These are phyloP conservation scores for Colossoma macropomum DNA, from an alignment of 2,113 vertebrate genomes.

Conservation along the genomic window DNA sequence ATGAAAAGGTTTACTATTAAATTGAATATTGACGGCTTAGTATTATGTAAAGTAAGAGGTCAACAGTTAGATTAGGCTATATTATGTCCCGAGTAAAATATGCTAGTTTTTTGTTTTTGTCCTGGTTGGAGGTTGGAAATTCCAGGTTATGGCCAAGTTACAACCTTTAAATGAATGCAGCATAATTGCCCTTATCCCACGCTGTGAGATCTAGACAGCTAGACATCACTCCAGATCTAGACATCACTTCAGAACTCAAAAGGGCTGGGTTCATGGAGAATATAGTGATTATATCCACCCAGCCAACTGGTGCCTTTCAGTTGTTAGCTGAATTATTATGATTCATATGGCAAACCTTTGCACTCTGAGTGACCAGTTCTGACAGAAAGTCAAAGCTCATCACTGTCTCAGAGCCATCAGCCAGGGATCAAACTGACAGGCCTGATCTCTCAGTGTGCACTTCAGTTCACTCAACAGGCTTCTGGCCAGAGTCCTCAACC, in stretches of 20 bases:
- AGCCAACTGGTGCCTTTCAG: constrained; percentile 1
- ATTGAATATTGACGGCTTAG: too few species aligned
- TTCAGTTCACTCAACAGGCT: constrained; percentile 12
- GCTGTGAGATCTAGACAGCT: too few species aligned
- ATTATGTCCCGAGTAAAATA: too few species aligned
- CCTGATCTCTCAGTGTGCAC: background rate
- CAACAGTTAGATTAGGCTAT: too few species aligned
- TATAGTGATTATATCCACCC: background rate
- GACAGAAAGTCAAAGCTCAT: constrained; percentile 1
- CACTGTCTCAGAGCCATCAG: constrained; percentile 22
- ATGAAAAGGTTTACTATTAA: too few species aligned
- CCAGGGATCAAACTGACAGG: constrained; percentile 19
- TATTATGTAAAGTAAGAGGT: too few species aligned
- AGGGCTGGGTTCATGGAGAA: background rate
- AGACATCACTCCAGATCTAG: too few species aligned
- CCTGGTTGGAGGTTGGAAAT: too few species aligned
- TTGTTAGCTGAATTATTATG: constrained; percentile 4
- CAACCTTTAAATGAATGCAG: too few species aligned
- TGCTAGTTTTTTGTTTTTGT: too few species aligned
- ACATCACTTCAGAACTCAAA: background rate
- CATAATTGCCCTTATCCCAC: too few species aligned
- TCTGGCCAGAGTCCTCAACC: constrained; percentile 7
- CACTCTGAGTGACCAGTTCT: constrained; percentile 9
- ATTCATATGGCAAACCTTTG: constrained; percentile 10
- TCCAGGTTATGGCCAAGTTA: too few species aligned